Evolutionary conservation across 2,888 invertebrate genomes (phyloP), one percentile per base, ranked within the genome.

Genomic region (Hetaerina titia): DNA sequence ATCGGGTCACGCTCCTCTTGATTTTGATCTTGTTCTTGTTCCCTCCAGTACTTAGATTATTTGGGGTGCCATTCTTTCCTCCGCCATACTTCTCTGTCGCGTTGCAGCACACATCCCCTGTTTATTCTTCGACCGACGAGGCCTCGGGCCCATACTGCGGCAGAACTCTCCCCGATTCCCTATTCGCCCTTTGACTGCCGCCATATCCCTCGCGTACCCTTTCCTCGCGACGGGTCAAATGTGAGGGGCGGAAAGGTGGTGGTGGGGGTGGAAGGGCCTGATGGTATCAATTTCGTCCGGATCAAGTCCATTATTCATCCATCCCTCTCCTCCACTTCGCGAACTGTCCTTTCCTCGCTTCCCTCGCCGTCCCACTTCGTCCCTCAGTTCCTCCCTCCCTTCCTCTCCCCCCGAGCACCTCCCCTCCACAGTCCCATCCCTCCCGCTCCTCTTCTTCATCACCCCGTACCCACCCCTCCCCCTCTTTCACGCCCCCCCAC

Each of bases 391-490:
- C 25, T 31, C 81, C 81, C 11, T 31, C 81, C n/a, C n/a, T n/a
- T 1, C 25, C 11, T n/a, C n/a, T 2, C 81, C 31, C 19, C 57
- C 22, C 17, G 31, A 6, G 19, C 56, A 4, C 22, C 89, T 45
- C 2, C 11, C 89, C 45, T 97, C 96, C 96, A 96, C 96, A 96
- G 96, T 96, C 96, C 45, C 45, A 4, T 69, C 96, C 96, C 96
- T 96, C 96, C 96, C 96, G 95, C 94, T 95, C 90, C 74, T 60
- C 90, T 95, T 95, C 95, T 95, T 95, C 95, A 95, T 90, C 95
- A 95, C 45, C 45, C 45, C 45, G 45, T 45, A 45, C 45, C 45
- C 1, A 45, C 25, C n/a, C 81, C 81, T 4, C n/a, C 25, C 22
- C n/a, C 13, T n/a, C 81, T 94, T 95, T 95, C 96, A 89, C 88